Base-by-base conservation (phyloP, 1,140 invertebrate genomes). In the Eriosoma lanigerum region DNA sequence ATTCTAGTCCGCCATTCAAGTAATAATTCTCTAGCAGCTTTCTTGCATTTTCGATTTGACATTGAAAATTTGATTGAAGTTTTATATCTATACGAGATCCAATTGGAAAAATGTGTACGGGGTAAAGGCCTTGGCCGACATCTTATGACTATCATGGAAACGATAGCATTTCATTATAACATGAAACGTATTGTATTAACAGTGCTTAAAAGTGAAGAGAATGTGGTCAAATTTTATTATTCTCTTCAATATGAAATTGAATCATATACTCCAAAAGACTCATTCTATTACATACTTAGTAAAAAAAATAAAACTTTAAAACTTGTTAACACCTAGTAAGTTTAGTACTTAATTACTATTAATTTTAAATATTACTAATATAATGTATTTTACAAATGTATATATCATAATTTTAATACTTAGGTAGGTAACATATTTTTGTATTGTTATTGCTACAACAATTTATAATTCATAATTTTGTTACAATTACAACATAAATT, bases 11-110 rank as follows among this genome's bases (percentile, higher is more conserved):
- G 87, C 83, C 84, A 87, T 48, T 84, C 86, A 13, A 84, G 84
- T 38, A 83, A 88, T 26, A 84, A 87, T 3, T 86, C 87, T 82
- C 89, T 89, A 32, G 87, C 93, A 44, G 92, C 89, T 0, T 93
- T 92, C 84, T 88, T 90, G 29, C 92, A 93, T 86, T 95, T 95
- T 84, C 87, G 93, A 81, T 95, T 94, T 87, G 93, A 95, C 84
- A 86, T 94, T 83, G 94, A 95, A 85, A 88, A 91, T 84, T 91
- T 89, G 0, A 86, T 90, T 50, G 90, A 92, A 86, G 93, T 95
- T 48, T 84, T 95, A 12, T 95, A 95, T 85, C 94, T 93, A 86
- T 96, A 96, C 86, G 94, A 96, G 87, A 88, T 96, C 83, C 94
- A 96, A 86, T 86, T 96, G 76, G 90, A 92, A 83, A 83, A 88